A percentile compares a stretch with the other conserved stretches of the same genome.
Conservation (phyloP, 2,113 vertebrate species). For the Scophthalmus maximus region DNA sequence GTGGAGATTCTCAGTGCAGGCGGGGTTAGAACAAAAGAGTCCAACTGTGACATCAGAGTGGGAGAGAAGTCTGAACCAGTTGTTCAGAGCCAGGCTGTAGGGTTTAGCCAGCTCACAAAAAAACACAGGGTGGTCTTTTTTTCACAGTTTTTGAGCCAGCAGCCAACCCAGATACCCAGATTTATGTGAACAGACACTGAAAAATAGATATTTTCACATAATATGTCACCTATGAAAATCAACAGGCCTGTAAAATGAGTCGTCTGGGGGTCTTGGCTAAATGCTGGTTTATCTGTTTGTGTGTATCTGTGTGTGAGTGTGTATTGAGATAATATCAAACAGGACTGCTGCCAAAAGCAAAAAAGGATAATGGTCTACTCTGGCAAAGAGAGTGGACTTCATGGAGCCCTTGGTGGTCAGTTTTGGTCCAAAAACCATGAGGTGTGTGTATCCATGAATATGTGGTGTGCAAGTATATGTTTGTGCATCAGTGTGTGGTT, state of each 20-base stretch:
- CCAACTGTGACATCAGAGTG: too few species aligned
- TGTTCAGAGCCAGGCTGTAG: too few species aligned
- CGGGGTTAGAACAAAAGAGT: too few species aligned
- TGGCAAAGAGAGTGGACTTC: conserved; percentile 49
- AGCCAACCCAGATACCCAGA: too few species aligned
- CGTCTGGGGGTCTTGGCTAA: conserved; percentile 2
- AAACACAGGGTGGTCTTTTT: too few species aligned
- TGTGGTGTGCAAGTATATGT: conserved; percentile 24
- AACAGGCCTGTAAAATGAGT: conserved; percentile 7
- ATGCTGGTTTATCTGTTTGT: conserved; percentile 13
- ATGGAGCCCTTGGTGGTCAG: conserved; percentile 59
- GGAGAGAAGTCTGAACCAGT: too few species aligned
- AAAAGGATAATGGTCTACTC: conserved; percentile 45
- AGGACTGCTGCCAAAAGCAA: conserved; percentile 26
- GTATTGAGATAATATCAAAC: conserved; percentile 30
- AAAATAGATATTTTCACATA: too few species aligned
- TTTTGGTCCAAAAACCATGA: conserved; percentile 49
- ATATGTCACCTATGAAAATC: not conserved
- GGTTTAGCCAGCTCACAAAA: too few species aligned
- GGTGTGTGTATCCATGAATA: not conserved
- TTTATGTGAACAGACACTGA: too few species aligned
- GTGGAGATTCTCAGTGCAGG: too few species aligned
- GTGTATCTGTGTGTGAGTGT: conserved; percentile 25
- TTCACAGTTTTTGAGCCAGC: too few species aligned
- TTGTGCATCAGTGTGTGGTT: conserved; percentile 53